A percentile compares a stretch with the other conserved stretches of the same genome.
These are phyloP conservation scores for Agriopis marginaria DNA, from an alignment of 2,888 invertebrate genomes.

Conservation along the genomic window DNA sequence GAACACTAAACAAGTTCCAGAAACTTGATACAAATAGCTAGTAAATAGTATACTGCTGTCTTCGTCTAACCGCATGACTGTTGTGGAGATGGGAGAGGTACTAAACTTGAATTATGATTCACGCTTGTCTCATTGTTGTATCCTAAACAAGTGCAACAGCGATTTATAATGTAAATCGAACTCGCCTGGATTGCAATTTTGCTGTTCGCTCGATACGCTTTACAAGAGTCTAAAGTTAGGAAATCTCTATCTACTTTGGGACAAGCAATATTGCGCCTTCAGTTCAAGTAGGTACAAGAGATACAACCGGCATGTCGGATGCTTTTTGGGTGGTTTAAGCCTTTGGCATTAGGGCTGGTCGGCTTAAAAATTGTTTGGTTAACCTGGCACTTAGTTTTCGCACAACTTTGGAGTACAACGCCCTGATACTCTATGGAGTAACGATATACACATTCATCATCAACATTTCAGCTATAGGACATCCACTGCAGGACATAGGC, in stretches of 20 bases:
- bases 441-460: no score
- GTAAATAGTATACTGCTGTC: not conserved
- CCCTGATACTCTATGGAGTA: no score
- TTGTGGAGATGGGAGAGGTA: conserved; percentile 15
- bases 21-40: not conserved
- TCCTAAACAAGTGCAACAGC: conserved; percentile 24
- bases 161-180: conserved; percentile 1
- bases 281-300: not conserved
- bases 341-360: no score
- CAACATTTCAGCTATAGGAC: no score
- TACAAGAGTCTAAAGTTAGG: no score
- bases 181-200: conserved; percentile 1
- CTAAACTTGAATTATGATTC: conserved; percentile 27
- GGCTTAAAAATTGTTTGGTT: no score
- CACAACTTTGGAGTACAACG: no score
- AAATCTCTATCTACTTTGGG: not conserved
- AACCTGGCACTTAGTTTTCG: no score
- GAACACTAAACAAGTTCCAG: not conserved
- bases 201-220: not conserved
- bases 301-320: no score
- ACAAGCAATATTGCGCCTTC: not conserved
- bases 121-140: conserved; percentile 28
- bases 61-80: conserved; percentile 1
- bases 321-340: no score
- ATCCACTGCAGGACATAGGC: no score